Evolutionary conservation across 2,888 invertebrate genomes (phyloP).

Genomic region (Chalcis sispes): DNA sequence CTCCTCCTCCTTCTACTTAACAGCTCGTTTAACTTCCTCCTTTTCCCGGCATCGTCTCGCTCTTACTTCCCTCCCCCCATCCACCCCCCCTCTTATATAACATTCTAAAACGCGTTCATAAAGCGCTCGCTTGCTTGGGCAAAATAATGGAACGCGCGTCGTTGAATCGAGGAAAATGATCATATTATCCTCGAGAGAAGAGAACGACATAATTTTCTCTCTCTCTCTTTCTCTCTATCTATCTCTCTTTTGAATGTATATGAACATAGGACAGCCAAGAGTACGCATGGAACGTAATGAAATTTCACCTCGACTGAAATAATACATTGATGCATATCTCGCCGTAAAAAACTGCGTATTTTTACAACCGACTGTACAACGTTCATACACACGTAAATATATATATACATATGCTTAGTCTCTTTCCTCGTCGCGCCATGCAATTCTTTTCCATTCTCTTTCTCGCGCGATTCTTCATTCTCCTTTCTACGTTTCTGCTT

Average conservation of each 20-base stretch:
- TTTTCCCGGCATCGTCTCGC: too few species aligned
- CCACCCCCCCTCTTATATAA: too few species aligned
- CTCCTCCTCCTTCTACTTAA: slow-evolving; percentile 30
- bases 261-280: too few species aligned
- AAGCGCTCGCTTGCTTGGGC: not conserved
- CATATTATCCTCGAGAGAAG: slow-evolving; percentile 18
- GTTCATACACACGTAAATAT: too few species aligned
- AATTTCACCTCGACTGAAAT: slow-evolving; percentile 41
- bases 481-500: not conserved
- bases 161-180: slow-evolving; percentile 26
- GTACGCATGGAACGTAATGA: slow-evolving; percentile 38
- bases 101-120: not conserved
- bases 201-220: slow-evolving; percentile 46
- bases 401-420: too few species aligned
- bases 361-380: not conserved
- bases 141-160: slow-evolving; percentile 41
- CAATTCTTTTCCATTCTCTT: slow-evolving; percentile 48
- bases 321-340: slow-evolving; percentile 48
- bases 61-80: too few species aligned
- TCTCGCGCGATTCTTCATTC: slow-evolving; percentile 19
- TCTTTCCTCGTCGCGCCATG: slow-evolving; percentile 36
- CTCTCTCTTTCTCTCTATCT: not conserved
- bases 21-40: slow-evolving; percentile 38
- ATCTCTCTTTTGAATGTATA: not conserved
- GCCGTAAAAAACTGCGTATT: too few species aligned